Evolutionary conservation across 2,797 vertebrate species (phyloP).

Genomic region (Sebastes matsubarae): DNA sequence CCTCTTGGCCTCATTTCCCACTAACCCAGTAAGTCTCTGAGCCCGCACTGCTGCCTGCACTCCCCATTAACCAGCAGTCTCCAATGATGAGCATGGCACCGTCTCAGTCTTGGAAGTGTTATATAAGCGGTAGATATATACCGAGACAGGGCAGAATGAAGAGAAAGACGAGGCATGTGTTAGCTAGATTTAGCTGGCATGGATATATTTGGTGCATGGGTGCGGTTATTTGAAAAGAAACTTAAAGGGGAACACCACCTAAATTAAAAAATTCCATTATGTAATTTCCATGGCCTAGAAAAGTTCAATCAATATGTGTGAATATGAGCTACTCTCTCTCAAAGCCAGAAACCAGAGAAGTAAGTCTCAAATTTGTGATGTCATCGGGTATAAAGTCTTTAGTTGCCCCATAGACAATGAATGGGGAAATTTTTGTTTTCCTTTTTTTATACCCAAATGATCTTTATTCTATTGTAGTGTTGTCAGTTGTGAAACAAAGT

Average conservation of each 20-base stretch:
- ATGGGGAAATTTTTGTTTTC: too few species aligned
- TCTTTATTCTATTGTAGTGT: too few species aligned
- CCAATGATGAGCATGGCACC: constrained; percentile 68
- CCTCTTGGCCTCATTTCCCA: constrained; percentile 53
- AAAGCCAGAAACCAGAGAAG: too few species aligned
- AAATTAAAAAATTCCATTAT: too few species aligned
- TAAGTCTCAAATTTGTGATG: too few species aligned
- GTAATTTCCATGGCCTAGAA: fast-evolving
- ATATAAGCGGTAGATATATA: background rate
- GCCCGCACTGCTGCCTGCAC: constrained; percentile 31
- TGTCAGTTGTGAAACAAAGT: too few species aligned
- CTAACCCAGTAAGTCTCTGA: constrained; percentile 52
- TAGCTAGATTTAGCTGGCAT: constrained; percentile 13
- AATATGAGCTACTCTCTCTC: too few species aligned
- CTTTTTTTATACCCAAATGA: too few species aligned
- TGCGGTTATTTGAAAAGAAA: background rate
- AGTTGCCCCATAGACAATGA: too few species aligned
- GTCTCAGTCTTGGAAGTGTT: constrained; percentile 19
- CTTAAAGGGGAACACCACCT: too few species aligned
- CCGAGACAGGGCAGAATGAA: background rate
- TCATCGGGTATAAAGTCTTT: too few species aligned
- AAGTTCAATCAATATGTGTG: too few species aligned
- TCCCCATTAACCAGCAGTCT: constrained; percentile 73
- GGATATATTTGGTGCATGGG: constrained; percentile 9
- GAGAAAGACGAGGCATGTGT: constrained; percentile 6